A percentile compares a stretch with the other conserved stretches of the same genome.
These are phyloP conservation scores for Oncorhynchus mykiss DNA, from an alignment of 2,113 vertebrate species.

Conservation along the genomic window DNA sequence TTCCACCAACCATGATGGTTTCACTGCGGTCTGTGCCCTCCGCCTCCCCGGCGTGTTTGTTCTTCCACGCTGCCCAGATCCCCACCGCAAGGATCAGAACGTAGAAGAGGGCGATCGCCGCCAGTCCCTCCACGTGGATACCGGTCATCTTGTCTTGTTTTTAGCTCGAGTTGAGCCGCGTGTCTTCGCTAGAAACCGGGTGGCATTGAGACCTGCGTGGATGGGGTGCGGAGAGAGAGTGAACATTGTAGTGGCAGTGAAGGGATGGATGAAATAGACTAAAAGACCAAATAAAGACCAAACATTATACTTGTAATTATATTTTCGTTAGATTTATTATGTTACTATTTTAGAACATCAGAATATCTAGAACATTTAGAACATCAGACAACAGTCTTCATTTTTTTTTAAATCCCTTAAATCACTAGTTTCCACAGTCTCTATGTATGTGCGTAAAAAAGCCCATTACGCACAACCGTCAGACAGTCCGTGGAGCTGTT, in stretches of 20 bases:
- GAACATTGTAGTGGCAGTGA: not conserved
- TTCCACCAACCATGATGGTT: conserved; percentile 95
- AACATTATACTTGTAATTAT: not conserved
- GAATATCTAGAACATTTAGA: too few relatives aligned
- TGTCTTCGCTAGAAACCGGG: conserved; percentile 62
- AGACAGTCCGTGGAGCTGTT: not conserved
- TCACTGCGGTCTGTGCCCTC: conserved; percentile 87
- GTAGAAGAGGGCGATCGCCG: conserved; percentile 94
- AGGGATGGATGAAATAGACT: not conserved
- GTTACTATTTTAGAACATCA: not conserved
- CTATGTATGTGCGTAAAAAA: conserved; percentile 39
- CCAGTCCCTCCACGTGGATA: conserved; percentile 91
- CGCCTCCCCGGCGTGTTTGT: conserved; percentile 85
- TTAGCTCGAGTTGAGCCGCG: conserved; percentile 42
- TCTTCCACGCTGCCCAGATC: conserved; percentile 99
- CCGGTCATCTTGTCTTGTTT: conserved; percentile 81
- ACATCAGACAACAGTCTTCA: not conserved
- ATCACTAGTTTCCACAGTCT: not conserved
- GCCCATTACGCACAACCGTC: conserved; percentile 33
- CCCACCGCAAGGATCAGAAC: conserved; percentile 91
- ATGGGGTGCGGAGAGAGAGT: not conserved
- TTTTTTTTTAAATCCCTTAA: too few relatives aligned
- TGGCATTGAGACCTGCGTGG: conserved; percentile 78
- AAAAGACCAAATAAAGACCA: not conserved
- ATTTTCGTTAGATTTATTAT: not conserved